Conservation (phyloP, 2,888 invertebrate genomes). For the Octodonta nipae region DNA sequence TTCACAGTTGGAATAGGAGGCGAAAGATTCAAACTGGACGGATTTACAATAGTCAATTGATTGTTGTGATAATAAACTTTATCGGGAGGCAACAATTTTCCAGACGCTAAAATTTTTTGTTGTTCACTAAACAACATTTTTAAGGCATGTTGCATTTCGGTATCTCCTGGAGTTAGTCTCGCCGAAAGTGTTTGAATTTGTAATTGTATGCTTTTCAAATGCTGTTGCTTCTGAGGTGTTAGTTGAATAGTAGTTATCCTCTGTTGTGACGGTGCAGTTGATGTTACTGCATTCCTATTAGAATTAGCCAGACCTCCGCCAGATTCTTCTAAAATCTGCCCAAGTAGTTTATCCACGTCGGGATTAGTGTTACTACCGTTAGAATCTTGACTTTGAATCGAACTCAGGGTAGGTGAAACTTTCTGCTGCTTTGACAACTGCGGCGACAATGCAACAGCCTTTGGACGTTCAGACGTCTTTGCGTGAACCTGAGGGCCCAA, state of each 20-base stretch:
- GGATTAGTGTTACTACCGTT: slow-evolving; percentile 19
- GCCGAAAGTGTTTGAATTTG: slow-evolving; percentile 54
- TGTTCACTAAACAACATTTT: slow-evolving; percentile 49
- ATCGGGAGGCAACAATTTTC: slow-evolving; percentile 51
- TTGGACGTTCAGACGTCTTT: slow-evolving; percentile 12
- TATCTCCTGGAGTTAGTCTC: slow-evolving; percentile 35
- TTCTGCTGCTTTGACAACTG: slow-evolving; percentile 19
- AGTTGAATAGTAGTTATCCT: slow-evolving; percentile 60
- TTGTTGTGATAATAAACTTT: slow-evolving; percentile 39
- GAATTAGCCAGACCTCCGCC: slow-evolving; percentile 4
- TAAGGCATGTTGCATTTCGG: slow-evolving; percentile 30
- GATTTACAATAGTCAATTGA: slow-evolving; percentile 36
- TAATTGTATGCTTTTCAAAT: slow-evolving; percentile 48
- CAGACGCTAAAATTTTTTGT: slow-evolving; percentile 56
- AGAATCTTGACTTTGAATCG: slow-evolving; percentile 9
- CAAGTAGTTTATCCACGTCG: slow-evolving; percentile 31
- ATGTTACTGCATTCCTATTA: slow-evolving; percentile 7
- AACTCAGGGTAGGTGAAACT: slow-evolving; percentile 17
- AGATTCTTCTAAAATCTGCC: slow-evolving; percentile 31
- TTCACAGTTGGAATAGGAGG: slow-evolving; percentile 15
- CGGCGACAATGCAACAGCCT: slow-evolving; percentile 12
- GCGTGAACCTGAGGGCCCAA: slow-evolving; percentile 8
- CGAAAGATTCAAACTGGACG: slow-evolving; percentile 26
- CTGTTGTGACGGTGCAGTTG: slow-evolving; percentile 28
- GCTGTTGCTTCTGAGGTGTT: slow-evolving; percentile 56